Percentiles rank a stretch among this genome's conserved stretches.
phyloP scores from a whole-genome alignment of 2,888 invertebrate genomes.

The Steinernema hermaphroditum region DNA sequence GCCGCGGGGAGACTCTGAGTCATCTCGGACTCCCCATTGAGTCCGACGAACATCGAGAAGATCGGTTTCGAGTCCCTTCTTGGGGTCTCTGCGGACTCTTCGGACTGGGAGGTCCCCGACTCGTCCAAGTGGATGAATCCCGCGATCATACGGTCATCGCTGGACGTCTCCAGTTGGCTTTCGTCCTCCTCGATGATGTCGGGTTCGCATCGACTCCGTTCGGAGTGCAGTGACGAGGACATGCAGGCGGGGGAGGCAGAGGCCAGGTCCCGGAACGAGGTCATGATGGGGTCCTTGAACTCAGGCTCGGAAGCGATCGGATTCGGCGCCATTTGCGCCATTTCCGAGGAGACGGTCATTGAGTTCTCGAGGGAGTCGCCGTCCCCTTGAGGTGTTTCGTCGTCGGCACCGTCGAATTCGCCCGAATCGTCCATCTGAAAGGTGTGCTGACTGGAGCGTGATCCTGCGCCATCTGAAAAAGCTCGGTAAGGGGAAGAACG shows the following conservation, averaged over 20 bases:
- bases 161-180: constrained; percentile 4
- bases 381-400: constrained; percentile 35
- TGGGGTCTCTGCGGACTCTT: not conserved
- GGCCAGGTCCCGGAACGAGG: constrained; percentile 60
- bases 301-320: not conserved
- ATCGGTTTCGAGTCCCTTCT: constrained; percentile 45
- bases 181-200: constrained; percentile 34
- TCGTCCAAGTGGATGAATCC: constrained; percentile 54
- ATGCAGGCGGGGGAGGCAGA: constrained; percentile 44
- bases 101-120: constrained; percentile 14
- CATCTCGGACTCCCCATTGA: constrained; percentile 42
- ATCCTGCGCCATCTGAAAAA: constrained; percentile 39
- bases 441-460: constrained; percentile 42
- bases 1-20: constrained; percentile 32
- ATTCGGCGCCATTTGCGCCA: not conserved
- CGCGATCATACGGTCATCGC: constrained; percentile 1
- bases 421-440: constrained; percentile 48
- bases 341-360: not conserved
- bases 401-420: constrained; percentile 29
- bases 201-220: constrained; percentile 35
- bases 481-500: too few relatives aligned
- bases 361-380: constrained; percentile 36
- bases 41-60: constrained; percentile 62
- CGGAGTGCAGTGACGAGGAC: constrained; percentile 38
- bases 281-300: constrained; percentile 50